A percentile compares a stretch with the other conserved stretches of the same genome.
Evolutionary conservation across 2,797 vertebrate genomes (phyloP).

Genomic region (Cynopterus sphinx): DNA sequence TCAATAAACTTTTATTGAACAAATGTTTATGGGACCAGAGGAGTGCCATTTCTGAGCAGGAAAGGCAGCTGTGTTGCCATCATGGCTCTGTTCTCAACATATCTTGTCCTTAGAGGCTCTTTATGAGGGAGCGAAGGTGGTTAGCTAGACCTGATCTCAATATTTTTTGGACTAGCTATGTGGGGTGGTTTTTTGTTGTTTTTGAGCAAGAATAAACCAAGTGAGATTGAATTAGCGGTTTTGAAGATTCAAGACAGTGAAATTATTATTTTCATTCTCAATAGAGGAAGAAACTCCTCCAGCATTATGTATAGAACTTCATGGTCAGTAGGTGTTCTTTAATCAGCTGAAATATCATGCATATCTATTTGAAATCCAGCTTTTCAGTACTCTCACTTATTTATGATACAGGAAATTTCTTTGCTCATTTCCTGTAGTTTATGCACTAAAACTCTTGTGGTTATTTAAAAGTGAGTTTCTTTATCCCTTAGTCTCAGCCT

Average conservation of each 20-base stretch:
- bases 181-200: neutral
- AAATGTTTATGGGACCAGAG: slow-evolving; percentile 55
- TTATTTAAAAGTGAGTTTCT: slow-evolving; percentile 9
- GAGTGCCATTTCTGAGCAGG: slow-evolving; percentile 38
- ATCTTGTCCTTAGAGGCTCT: slow-evolving; percentile 6
- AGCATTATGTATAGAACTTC: neutral
- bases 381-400: slow-evolving; percentile 15
- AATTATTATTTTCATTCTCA: slow-evolving; percentile 16
- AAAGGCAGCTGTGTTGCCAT: neutral
- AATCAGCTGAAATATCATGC: slow-evolving; percentile 1
- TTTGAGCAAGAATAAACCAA: slow-evolving; percentile 44
- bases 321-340: slow-evolving; percentile 28
- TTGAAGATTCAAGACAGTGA: slow-evolving; percentile 47
- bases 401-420: neutral
- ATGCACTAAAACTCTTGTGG: neutral
- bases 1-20: slow-evolving; percentile 65
- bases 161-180: neutral
- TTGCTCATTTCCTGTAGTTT: slow-evolving; percentile 27
- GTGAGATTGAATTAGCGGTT: slow-evolving; percentile 26
- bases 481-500: neutral
- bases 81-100: neutral
- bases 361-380: neutral
- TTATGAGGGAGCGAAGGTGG: neutral
- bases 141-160: neutral
- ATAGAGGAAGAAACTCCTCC: neutral